A percentile compares a stretch with the other conserved stretches of the same genome.
phyloP scores from a whole-genome alignment of 2,797 vertebrate species.

The Netta rufina region DNA sequence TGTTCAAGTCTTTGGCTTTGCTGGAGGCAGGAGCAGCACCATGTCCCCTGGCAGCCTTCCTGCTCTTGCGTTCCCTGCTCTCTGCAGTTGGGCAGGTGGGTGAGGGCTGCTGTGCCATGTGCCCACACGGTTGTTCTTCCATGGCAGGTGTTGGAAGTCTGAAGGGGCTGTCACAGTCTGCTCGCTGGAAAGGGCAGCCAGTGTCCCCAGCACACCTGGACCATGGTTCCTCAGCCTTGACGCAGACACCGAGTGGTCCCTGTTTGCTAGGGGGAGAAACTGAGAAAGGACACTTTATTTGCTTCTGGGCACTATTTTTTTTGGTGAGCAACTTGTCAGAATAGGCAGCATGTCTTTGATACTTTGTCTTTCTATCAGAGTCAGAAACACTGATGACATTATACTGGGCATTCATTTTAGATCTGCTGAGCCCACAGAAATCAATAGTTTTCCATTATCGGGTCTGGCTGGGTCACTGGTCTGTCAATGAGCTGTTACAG shows the following conservation, averaged over 20 bases:
- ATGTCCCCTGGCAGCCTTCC: not conserved
- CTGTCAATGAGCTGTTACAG: slow-evolving; percentile 98
- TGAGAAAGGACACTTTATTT: slow-evolving; percentile 26
- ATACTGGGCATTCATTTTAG: slow-evolving; percentile 84
- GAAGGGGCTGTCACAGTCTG: not conserved
- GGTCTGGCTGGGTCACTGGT: slow-evolving; percentile 94
- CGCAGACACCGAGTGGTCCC: not conserved
- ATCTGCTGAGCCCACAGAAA: slow-evolving; percentile 87
- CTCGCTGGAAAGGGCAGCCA: not conserved
- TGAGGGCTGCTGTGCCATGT: not conserved
- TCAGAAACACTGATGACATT: slow-evolving; percentile 81
- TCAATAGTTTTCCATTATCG: slow-evolving; percentile 99
- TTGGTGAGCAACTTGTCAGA: slow-evolving; percentile 43
- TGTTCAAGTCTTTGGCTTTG: not conserved
- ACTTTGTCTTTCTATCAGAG: slow-evolving; percentile 71
- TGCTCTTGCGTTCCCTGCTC: fast-evolving
- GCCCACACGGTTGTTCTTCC: fast-evolving
- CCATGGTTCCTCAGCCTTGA: not conserved
- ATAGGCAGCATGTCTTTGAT: slow-evolving; percentile 57
- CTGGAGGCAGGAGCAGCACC: not conserved
- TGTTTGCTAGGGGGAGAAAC: not conserved
- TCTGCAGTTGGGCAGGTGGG: not conserved
- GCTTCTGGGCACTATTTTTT: not conserved
- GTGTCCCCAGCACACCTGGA: not conserved
- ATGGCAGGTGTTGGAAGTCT: not conserved